Conservation (phyloP, 2,797 vertebrate species). For the Varecia variegata region DNA sequence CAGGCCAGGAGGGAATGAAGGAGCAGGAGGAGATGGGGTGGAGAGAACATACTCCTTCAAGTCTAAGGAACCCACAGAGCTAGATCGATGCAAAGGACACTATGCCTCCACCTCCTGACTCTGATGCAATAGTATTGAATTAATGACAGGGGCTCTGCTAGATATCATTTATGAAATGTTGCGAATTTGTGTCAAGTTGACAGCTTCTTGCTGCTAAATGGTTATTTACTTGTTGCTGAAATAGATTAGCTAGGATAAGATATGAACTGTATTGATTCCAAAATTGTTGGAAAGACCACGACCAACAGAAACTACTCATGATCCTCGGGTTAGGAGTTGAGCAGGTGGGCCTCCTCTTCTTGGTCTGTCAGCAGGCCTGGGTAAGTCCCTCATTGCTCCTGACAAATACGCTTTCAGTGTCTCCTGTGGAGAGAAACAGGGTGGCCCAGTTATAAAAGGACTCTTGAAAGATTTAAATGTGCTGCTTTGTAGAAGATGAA, state of each 20-base stretch:
- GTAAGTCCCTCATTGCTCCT: background rate
- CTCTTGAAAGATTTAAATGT: constrained; percentile 64
- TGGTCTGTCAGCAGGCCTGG: background rate
- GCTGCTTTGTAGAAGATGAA: constrained; percentile 53
- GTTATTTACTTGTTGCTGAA: constrained; percentile 11
- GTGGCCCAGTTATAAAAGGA: constrained; percentile 49
- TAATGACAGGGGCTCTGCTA: background rate
- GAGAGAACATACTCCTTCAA: background rate
- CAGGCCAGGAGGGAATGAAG: background rate
- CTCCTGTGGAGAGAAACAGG: constrained; percentile 50
- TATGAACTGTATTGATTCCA: background rate
- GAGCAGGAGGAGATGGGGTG: background rate
- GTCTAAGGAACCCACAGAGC: background rate
- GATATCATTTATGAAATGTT: background rate
- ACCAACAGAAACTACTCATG: background rate
- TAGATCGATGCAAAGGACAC: background rate
- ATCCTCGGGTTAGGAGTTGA: background rate
- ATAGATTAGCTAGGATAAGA: background rate
- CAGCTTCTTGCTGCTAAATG: background rate
- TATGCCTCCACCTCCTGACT: background rate
- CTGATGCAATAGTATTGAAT: background rate
- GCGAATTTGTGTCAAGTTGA: background rate
- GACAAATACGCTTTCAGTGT: constrained; percentile 35
- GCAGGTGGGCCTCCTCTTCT: constrained; percentile 48
- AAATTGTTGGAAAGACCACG: background rate